These are phyloP conservation scores for Psylliodes chrysocephalus DNA, from an alignment of 2,888 invertebrate species.

Conservation along the genomic window DNA sequence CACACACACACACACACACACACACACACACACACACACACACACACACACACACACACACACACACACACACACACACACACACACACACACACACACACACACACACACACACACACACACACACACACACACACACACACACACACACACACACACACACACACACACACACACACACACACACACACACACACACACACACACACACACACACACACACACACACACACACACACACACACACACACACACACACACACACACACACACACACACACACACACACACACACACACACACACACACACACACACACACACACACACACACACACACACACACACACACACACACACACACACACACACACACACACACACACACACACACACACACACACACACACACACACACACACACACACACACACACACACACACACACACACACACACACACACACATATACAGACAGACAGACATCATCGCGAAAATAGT, in stretches of 20 bases:
- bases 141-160: neutral
- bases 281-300: neutral
- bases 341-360: neutral
- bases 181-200: neutral
- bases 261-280: neutral
- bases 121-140: neutral
- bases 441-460: too few relatives aligned
- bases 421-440: neutral
- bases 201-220: neutral
- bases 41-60: neutral
- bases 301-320: neutral
- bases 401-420: neutral
- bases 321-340: neutral
- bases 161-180: neutral
- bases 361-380: neutral
- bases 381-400: neutral
- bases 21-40: neutral
- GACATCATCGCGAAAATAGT: too few relatives aligned
- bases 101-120: neutral
- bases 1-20: neutral
- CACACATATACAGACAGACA: too few relatives aligned
- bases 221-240: neutral
- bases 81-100: neutral
- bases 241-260: neutral
- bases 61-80: neutral